Evolutionary conservation across 2,888 invertebrate species (phyloP).

Genomic region (Melikaiella ostensackeni): DNA sequence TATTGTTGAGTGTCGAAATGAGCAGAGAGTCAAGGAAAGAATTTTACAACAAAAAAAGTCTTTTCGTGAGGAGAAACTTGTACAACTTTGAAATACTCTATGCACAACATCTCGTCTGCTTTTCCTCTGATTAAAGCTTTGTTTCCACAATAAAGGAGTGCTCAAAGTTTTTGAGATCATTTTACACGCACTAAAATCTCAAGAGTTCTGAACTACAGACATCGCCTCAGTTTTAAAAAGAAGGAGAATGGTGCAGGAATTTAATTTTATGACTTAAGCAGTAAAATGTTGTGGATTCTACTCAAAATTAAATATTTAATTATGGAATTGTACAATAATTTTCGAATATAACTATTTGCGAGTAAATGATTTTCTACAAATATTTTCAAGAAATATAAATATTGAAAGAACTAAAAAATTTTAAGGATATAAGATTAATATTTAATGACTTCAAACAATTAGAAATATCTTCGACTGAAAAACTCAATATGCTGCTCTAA

Average conservation of each 20-base stretch:
- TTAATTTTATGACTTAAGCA: background rate
- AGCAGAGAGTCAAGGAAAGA: constrained; percentile 4
- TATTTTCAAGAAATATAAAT: too few relatives aligned
- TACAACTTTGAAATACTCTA: background rate
- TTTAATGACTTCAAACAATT: too few relatives aligned
- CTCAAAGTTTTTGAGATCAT: background rate
- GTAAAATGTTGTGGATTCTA: too few relatives aligned
- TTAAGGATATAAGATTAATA: too few relatives aligned
- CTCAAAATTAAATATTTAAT: too few relatives aligned
- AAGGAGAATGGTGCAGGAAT: background rate
- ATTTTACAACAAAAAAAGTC: background rate
- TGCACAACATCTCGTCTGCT: background rate
- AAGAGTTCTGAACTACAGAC: background rate
- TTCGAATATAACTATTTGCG: too few relatives aligned
- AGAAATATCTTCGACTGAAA: too few relatives aligned
- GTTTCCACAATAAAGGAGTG: background rate
- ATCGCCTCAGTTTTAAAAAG: too few relatives aligned
- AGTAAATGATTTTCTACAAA: too few relatives aligned
- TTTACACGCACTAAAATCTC: background rate
- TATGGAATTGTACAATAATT: too few relatives aligned
- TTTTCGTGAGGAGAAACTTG: constrained; percentile 21
- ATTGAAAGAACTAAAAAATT: too few relatives aligned
- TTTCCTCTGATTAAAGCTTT: constrained; percentile 3
- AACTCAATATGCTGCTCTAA: too few relatives aligned
- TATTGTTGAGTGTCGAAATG: background rate